A percentile compares a stretch with the other conserved stretches of the same genome.
Conservation (phyloP, 2,888 invertebrate species). For the Heliconius erato region DNA sequence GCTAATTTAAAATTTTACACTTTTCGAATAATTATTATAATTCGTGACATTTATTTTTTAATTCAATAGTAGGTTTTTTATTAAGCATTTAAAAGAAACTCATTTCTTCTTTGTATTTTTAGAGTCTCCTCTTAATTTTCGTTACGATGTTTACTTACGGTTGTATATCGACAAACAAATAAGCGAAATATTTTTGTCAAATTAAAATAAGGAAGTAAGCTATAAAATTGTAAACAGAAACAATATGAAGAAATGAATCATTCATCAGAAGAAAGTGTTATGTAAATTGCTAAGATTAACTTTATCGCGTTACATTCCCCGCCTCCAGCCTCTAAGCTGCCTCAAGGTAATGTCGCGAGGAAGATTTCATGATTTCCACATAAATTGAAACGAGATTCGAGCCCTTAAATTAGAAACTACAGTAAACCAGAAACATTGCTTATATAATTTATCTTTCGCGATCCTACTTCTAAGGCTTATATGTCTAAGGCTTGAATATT, state of each 20-base stretch:
- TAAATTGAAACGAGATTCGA: constrained; percentile 44
- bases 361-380: constrained; percentile 43
- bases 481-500: background rate
- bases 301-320: constrained; percentile 59
- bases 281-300: constrained; percentile 72
- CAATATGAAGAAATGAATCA: constrained; percentile 38
- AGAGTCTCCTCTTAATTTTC: too few relatives aligned
- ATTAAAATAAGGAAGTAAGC: background rate
- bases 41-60: background rate
- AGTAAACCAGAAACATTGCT: constrained; percentile 28
- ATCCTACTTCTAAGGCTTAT: background rate
- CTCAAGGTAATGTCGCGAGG: constrained; percentile 44
- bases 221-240: background rate
- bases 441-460: constrained; percentile 3
- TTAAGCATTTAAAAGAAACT: too few relatives aligned
- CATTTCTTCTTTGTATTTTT: too few relatives aligned
- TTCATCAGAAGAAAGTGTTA: constrained; percentile 55
- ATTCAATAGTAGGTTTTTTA: background rate
- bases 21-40: background rate
- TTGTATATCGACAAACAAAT: background rate
- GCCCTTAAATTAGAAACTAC: constrained; percentile 32
- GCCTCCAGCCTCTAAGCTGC: constrained; percentile 40
- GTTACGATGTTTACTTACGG: background rate
- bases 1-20: background rate
- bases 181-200: background rate